Evolutionary conservation across 2,797 vertebrate genomes (phyloP).

Genomic region (Falco biarmicus): DNA sequence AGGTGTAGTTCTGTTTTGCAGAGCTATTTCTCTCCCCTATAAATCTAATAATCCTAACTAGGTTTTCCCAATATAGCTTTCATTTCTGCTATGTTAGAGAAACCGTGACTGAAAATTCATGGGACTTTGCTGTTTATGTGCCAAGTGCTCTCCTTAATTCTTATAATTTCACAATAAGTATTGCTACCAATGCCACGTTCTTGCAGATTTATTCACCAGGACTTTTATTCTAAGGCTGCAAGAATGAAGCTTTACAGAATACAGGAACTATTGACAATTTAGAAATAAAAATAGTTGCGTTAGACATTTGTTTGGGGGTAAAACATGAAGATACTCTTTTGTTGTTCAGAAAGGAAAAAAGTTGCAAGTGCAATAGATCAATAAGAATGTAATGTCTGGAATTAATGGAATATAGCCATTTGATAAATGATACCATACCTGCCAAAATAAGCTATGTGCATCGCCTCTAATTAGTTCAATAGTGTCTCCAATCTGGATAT

Average conservation of each 20-base stretch:
- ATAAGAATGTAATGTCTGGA: not conserved
- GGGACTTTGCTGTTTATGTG: not conserved
- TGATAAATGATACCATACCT: constrained; percentile 78
- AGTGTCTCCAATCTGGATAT: constrained; percentile 89
- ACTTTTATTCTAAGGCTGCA: not conserved
- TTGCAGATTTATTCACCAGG: not conserved
- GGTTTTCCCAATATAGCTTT: not conserved
- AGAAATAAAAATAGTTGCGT: not conserved
- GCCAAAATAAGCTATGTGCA: constrained; percentile 93
- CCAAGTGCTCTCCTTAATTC: not conserved
- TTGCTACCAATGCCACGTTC: not conserved
- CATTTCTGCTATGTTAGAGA: not conserved
- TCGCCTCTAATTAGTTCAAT: constrained; percentile 90
- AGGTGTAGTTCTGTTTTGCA: not conserved
- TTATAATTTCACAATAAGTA: not conserved
- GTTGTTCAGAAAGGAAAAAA: not conserved
- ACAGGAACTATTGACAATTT: not conserved
- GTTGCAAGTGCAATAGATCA: not conserved
- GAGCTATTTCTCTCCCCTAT: not conserved
- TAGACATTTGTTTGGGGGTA: not conserved
- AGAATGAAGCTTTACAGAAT: not conserved
- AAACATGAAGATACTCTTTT: not conserved
- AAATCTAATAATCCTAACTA: not conserved
- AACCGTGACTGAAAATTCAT: not conserved
- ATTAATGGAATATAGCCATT: not conserved